phyloP scores from a whole-genome alignment of 2,113 vertebrate genomes.

The Tyrannus savana region DNA sequence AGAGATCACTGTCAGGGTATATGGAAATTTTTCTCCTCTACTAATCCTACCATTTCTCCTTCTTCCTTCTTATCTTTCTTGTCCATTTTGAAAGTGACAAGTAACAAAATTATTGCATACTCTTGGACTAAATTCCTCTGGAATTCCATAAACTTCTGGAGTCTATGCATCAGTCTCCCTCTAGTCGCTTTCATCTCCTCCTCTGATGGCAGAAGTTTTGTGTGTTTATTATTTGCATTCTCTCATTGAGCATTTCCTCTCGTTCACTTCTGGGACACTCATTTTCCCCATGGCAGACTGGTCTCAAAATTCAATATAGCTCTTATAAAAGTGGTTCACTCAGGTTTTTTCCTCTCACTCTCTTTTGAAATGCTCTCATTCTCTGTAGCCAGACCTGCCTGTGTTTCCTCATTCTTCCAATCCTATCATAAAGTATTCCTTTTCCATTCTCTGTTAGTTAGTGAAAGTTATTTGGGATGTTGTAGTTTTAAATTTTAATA shows the following conservation, averaged over 20 bases:
- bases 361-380: not conserved
- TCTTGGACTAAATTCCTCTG: not conserved
- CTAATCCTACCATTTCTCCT: not conserved
- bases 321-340: not conserved
- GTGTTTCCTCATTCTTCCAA: not conserved
- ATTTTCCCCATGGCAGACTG: not conserved
- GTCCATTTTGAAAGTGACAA: not conserved
- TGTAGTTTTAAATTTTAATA: not conserved
- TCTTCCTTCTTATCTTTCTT: not conserved
- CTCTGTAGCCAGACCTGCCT: not conserved
- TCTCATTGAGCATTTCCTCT: not conserved
- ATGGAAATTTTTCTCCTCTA: not conserved
- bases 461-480: not conserved
- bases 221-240: not conserved
- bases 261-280: not conserved
- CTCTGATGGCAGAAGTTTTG: not conserved
- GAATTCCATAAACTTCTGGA: not conserved
- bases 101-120: not conserved
- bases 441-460: not conserved
- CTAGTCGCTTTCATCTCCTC: not conserved
- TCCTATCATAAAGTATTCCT: not conserved
- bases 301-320: not conserved
- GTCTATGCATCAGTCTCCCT: not conserved
- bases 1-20: not conserved
- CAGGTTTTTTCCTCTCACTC: not conserved